Base-by-base conservation (phyloP, 2,888 invertebrate genomes). In the Kuschelorhynchus macadamiae region DNA sequence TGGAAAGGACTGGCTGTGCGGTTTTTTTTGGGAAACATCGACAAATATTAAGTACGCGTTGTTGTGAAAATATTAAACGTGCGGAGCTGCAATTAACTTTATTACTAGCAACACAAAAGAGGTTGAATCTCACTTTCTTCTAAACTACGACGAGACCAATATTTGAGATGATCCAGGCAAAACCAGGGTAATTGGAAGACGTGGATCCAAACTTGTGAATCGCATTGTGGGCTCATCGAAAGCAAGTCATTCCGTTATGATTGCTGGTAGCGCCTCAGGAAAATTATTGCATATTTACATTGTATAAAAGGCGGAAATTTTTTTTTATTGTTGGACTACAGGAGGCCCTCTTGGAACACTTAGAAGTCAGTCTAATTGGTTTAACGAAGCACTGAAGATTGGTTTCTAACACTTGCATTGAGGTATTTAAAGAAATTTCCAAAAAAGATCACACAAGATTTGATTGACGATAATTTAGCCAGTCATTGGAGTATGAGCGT, bases 371-470 rank as follows among this genome's bases (percentile, higher is more conserved):
- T 36, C 36, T 16, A 36, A 36, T 7, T 53, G 53, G 39, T 53
- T 53, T 53, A 18, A 53, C 39, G 17, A 16, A 16, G 39, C 33
- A 7, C 53, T 53, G 53, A 53, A 33, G 32, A 53, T 33, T 53
- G 53, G 53, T 7, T 53, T 53, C 33, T 32, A 3, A 25, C 25
- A 25, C 4, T 25, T 25, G 25, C 25, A 7, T 7, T 25, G 3
- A 25, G 25, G 7, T 25, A 25, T 25, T 25, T 25, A 5, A 5
- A 25, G 7, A 25, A 25, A 25, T 5, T 25, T 25, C 25, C 25
- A 25, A 25, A 7, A 3, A 7, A 25, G 25, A 25, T 7, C 25
- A 25, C 25, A 7, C 3, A 25, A 25, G 25, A 3, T 7, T 25
- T 25, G 25, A 25, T 25, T 5, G 25, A 7, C 25, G 25, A 25